phyloP scores from a whole-genome alignment of 2,113 vertebrate species.

The Gopherus flavomarginatus region DNA sequence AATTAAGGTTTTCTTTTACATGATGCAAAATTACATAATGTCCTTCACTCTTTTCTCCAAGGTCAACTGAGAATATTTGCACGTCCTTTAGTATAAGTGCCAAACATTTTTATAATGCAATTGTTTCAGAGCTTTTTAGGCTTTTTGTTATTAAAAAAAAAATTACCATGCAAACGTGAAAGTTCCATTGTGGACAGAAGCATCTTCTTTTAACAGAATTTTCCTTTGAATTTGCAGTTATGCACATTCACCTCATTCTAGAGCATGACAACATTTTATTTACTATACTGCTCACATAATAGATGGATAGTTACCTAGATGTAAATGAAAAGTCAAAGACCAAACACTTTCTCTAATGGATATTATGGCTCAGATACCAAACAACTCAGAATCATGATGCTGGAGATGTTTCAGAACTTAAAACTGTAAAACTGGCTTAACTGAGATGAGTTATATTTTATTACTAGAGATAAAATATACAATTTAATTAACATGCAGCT shows the following conservation, averaged over 20 bases:
- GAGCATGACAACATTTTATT: slow-evolving; percentile 22
- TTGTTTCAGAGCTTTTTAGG: neutral
- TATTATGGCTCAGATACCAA: slow-evolving; percentile 42
- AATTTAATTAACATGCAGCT: slow-evolving; percentile 39
- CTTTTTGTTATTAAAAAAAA: slow-evolving; percentile 41
- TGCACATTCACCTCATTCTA: slow-evolving; percentile 22
- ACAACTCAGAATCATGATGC: slow-evolving; percentile 16
- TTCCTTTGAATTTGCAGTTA: neutral
- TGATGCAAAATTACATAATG: neutral
- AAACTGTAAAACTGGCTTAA: slow-evolving; percentile 40
- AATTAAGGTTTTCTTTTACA: neutral
- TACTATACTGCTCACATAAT: slow-evolving; percentile 15
- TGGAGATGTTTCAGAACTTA: slow-evolving; percentile 40
- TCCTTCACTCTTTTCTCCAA: neutral
- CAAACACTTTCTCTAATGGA: neutral
- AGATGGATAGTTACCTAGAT: slow-evolving; percentile 12
- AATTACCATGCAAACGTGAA: neutral
- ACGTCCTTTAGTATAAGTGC: neutral
- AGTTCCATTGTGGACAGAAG: neutral
- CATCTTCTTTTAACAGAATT: neutral
- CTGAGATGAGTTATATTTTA: slow-evolving; percentile 34
- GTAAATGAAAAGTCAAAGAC: slow-evolving; percentile 14
- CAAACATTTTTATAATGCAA: neutral
- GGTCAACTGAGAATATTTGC: neutral
- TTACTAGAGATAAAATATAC: slow-evolving; percentile 49